Base-by-base conservation (phyloP, 2,888 invertebrate genomes). In the Apoderus coryli region DNA sequence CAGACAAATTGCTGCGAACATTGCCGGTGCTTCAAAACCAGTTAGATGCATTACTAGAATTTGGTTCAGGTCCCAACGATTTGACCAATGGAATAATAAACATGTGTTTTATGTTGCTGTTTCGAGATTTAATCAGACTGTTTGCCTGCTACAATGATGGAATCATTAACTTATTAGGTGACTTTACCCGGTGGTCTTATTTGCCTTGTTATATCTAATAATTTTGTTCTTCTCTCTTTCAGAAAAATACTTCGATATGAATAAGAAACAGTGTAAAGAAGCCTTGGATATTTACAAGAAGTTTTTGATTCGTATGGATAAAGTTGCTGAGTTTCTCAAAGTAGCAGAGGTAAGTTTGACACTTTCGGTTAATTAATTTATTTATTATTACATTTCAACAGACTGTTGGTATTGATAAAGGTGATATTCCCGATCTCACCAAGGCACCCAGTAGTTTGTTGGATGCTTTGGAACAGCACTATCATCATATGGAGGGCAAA, bases 121-220 rank as follows among this genome's bases (percentile, higher is more conserved):
- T 84, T 60, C 69, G 81, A 50, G 85, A 85, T 64, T 67, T 84
- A 46, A 84, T 85, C 49, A 66, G 84, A 41, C 69, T 98, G 46
- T 98, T 98, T 65, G 98, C 98, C 37, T 95, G 96, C 63, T 98
- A 98, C 68, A 99, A 99, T 63, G 98, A 98, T 63, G 98, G 95
- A 44, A 90, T 96, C 49, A 98, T 96, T 51, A 96, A 96, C 65
- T 72, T 96, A 45, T 66, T 96, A 63, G 77, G 77, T 76, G 55
- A 56, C 33, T 24, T 10, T n/a, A n/a, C n/a, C n/a, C n/a, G n/a
- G 10, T 24, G 6, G 14, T 26, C 14, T 12, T 12, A n/a, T 26
- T 10, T 26, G 6, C 7, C 5, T 31, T 28, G 22, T 13, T 14
- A 35, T 10, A 16, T 10, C 7, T 10, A 15, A 7, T 9, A 9